Evolutionary conservation across 2,888 invertebrate genomes (phyloP), one percentile per base, ranked within the genome.

Genomic region (Temnothorax ravouxi): DNA sequence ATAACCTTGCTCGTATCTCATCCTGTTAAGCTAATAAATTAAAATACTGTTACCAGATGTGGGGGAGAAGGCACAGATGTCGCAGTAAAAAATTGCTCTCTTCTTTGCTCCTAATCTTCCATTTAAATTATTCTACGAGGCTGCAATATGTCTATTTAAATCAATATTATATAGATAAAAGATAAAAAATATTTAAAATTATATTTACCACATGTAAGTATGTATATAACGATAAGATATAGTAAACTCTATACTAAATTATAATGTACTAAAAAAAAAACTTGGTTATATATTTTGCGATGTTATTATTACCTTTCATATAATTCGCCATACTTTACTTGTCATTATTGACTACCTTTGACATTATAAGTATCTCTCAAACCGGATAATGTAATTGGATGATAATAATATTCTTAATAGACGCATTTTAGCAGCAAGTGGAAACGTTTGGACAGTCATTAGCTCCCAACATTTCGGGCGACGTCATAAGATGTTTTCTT

Each of bases 251-350:
- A 15, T 3, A 34, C 38, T 15, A 13, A 54, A 25, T 56, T 59
- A 5, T 1, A 8, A 25, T 11, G 38, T 44, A 56, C 29, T 72
- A 25, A 44, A 25, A 18, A 18, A 25, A 56, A 64, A 34, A 21
- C 15, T 34, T 34, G 34, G 34, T 38, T 44, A 0, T 18, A 41
- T 9, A 52, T 11, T 21, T 54, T 41, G 18, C 15, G 11, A 56
- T 50, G 15, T 72, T 41, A 72, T 72, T 56, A 72, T 56, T 56
- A 54, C 3, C n/a, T 59, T 69, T 56, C n/a, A 21, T 56, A 25
- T 25, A 74, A 44, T 59, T 67, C 56, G 13, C 56, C 13, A 29
- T 25, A 13, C 29, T 64, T 77, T 25, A 21, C 18, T 52, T 54
- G 29, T 47, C 61, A 72, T 52, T 52, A 34, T 34, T 71, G 38